phyloP scores from a whole-genome alignment of 2,113 vertebrate species.

The Rynchops niger region DNA sequence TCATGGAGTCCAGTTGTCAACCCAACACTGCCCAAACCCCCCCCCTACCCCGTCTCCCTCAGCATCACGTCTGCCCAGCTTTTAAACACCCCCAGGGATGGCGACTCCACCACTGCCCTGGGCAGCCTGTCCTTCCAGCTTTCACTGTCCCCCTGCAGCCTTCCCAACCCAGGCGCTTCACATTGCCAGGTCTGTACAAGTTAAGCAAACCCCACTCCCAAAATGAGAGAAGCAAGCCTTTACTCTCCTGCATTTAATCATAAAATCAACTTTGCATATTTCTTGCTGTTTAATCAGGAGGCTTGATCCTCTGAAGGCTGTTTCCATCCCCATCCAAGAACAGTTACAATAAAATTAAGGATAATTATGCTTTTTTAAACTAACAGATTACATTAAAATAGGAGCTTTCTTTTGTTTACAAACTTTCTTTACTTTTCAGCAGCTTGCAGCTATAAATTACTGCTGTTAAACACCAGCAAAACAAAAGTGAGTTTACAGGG shows the following conservation, averaged over 20 bases:
- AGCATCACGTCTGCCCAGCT: background rate
- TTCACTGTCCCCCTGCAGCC: background rate
- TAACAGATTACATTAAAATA: background rate
- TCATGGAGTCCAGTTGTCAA: background rate
- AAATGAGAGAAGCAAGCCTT: background rate
- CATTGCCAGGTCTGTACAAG: rapidly evolving
- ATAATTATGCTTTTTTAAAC: background rate
- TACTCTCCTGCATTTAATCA: background rate
- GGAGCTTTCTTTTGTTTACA: background rate
- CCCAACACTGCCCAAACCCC: background rate
- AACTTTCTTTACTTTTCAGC: background rate
- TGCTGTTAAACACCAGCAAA: background rate
- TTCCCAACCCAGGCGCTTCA: background rate
- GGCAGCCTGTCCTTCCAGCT: background rate
- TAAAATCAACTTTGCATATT: background rate
- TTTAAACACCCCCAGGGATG: background rate
- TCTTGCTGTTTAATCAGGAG: background rate
- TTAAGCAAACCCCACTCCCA: rapidly evolving
- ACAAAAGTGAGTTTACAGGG: background rate
- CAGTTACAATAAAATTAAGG: background rate
- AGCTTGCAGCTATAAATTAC: background rate
- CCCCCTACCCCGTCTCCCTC: background rate
- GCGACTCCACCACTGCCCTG: background rate
- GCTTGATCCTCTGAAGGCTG: rapidly evolving
- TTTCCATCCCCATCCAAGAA: background rate